Evolutionary conservation across 2,113 vertebrate genomes (phyloP), one percentile per base, ranked within the genome.

Genomic region (Pedetes capensis): DNA sequence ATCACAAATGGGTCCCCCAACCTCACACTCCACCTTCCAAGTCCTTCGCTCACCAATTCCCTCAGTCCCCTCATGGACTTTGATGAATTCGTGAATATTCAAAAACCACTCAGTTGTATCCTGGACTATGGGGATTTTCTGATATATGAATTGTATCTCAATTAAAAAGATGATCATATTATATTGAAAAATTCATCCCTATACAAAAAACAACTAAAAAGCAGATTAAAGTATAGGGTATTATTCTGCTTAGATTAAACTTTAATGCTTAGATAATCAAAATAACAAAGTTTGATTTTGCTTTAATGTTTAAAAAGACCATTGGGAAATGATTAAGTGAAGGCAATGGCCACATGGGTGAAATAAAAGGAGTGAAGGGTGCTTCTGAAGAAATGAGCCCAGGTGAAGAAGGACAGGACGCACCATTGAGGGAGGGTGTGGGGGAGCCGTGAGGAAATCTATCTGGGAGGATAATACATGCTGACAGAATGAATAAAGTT

Each of bases 201-300:
- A 63, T 34, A n/a, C 42, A 93, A 83, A 87, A 51, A 29, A 61
- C 9, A 88, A 20, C 51, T 44, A 91, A 79, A 63, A 93, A 93
- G 80, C 34, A 75, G 13, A 74, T 37, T 29, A 3, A 80, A 91
- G 20, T 42, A 71, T n/a, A n/a, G 20, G 64, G 51, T 85, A 29
- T 75, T 29, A 27, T 93, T 74, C 42, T 53, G 20, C 39, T 63
- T 37, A 25, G 53, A 47, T 86, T 89, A 69, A 17, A 81, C 85
- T n/a, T 92, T 69, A 32, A 51, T 51, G 34, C 71, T 68, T 75
- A 61, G 42, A 74, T 71, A 57, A 37, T 53, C 1, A 22, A 29
- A 59, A 20, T 49, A 68, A 78, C 49, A 13, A 55, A 25, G 37
- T 61, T 68, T 55, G n/a, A 49, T 64, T 39, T n/a, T 75, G 39